Conservation (phyloP, 2,113 vertebrate genomes). For the Ceratotherium simum region DNA sequence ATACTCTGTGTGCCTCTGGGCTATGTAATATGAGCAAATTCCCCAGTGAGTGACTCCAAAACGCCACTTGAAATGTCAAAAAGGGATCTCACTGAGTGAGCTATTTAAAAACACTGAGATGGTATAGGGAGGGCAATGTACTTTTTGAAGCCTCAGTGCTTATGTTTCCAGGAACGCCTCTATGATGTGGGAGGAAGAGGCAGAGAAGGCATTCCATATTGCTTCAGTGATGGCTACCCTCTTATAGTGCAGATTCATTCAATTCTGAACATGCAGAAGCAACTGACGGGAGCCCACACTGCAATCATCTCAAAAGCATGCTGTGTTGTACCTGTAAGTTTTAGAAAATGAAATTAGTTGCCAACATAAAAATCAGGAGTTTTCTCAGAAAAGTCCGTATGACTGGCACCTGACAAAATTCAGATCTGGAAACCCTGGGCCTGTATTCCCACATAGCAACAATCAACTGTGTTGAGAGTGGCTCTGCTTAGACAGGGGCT, state of each 20-base stretch:
- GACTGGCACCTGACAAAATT: not conserved
- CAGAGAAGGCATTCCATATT: not conserved
- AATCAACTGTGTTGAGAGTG: not conserved
- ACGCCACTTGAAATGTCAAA: not conserved
- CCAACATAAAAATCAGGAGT: not conserved
- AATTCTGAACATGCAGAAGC: not conserved
- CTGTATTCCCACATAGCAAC: not conserved
- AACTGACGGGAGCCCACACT: too few relatives aligned
- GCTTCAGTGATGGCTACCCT: not conserved
- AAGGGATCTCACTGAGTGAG: not conserved
- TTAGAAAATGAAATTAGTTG: not conserved
- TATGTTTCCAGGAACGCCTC: not conserved
- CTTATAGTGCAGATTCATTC: not conserved
- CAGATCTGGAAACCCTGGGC: not conserved
- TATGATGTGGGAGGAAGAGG: not conserved
- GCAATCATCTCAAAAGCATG: not conserved
- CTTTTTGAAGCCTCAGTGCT: not conserved
- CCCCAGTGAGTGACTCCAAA: slow-evolving; percentile 1
- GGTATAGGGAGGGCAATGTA: not conserved
- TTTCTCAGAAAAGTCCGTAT: not conserved
- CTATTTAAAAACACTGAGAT: slow-evolving; percentile 14
- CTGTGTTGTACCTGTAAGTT: not conserved
- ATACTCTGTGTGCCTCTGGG: not conserved
- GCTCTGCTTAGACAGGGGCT: not conserved
- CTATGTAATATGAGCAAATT: not conserved